Percentiles rank a stretch among this genome's conserved stretches.
phyloP scores from a whole-genome alignment of 2,113 vertebrate species.

The Lagopus leucura region DNA sequence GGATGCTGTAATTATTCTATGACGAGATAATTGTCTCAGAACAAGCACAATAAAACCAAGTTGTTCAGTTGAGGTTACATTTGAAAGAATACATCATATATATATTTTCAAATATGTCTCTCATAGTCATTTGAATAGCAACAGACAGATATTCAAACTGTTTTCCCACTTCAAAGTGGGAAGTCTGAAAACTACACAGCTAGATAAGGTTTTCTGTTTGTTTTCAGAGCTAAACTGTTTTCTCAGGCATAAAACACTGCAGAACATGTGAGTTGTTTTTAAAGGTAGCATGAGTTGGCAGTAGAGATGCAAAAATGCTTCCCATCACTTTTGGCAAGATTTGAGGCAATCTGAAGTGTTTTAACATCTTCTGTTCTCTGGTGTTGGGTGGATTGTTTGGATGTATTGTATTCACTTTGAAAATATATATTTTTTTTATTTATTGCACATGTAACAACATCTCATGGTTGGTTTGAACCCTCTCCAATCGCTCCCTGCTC shows the following conservation, averaged over 20 bases:
- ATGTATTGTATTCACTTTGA: not conserved
- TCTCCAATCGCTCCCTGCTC: not conserved
- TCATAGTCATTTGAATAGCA: too few relatives aligned
- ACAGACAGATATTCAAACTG: too few relatives aligned
- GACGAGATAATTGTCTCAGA: slow-evolving; percentile 25
- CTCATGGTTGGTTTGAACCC: not conserved
- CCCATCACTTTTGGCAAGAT: not conserved
- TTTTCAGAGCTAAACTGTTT: slow-evolving; percentile 15
- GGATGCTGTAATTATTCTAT: slow-evolving; percentile 16
- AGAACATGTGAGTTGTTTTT: slow-evolving; percentile 51
- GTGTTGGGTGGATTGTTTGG: not conserved
- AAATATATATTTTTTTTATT: not conserved
- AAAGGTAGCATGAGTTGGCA: slow-evolving; percentile 12
- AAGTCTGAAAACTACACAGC: not conserved
- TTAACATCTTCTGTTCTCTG: not conserved
- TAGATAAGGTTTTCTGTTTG: not conserved
- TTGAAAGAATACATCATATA: not conserved
- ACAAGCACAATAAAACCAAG: slow-evolving; percentile 26
- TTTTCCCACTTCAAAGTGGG: not conserved
- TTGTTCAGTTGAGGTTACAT: slow-evolving; percentile 12
- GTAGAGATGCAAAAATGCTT: slow-evolving; percentile 5
- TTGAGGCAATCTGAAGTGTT: not conserved
- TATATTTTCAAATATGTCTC: not conserved
- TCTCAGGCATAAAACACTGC: slow-evolving; percentile 33
- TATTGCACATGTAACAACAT: not conserved